These are phyloP conservation scores for Tiliacea aurago DNA, from an alignment of 2,888 invertebrate genomes.

Conservation along the genomic window DNA sequence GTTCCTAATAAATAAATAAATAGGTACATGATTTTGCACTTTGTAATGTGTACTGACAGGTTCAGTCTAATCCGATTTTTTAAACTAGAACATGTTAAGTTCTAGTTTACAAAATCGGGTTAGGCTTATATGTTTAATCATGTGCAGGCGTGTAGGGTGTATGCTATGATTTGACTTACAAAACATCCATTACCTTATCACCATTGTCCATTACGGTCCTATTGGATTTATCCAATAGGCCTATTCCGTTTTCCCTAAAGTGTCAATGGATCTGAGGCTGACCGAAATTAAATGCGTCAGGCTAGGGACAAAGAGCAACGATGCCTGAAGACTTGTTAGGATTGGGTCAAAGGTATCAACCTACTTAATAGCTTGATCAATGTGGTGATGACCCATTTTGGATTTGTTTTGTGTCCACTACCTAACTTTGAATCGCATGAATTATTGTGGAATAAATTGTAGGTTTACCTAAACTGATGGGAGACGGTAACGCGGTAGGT, in stretches of 20 bases:
- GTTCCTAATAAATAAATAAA: too few species aligned
- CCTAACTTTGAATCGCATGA: not conserved
- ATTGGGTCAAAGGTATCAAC: constrained; percentile 20
- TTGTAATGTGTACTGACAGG: not conserved
- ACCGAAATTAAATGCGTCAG: constrained; percentile 39
- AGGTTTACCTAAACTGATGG: not conserved
- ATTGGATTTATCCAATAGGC: not conserved
- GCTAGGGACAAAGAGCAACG: constrained; percentile 24
- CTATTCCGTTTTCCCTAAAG: constrained; percentile 21
- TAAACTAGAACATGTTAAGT: too few species aligned
- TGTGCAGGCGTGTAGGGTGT: not conserved
- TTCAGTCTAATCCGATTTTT: too few species aligned
- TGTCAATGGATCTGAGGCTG: constrained; percentile 21
- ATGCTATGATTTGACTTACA: not conserved
- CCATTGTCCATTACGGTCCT: not conserved
- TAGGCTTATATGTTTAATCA: not conserved
- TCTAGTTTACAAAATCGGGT: not conserved
- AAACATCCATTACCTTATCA: not conserved
- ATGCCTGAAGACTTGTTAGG: not conserved
- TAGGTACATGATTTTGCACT: constrained; percentile 15
- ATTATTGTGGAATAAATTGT: not conserved
- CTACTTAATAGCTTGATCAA: constrained; percentile 2
- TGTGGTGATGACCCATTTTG: constrained; percentile 1
- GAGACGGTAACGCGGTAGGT: not conserved
- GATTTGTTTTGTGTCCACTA: not conserved